A percentile compares a stretch with the other conserved stretches of the same genome.
phyloP scores from a whole-genome alignment of 2,888 invertebrate genomes.

The Seira musarum region DNA sequence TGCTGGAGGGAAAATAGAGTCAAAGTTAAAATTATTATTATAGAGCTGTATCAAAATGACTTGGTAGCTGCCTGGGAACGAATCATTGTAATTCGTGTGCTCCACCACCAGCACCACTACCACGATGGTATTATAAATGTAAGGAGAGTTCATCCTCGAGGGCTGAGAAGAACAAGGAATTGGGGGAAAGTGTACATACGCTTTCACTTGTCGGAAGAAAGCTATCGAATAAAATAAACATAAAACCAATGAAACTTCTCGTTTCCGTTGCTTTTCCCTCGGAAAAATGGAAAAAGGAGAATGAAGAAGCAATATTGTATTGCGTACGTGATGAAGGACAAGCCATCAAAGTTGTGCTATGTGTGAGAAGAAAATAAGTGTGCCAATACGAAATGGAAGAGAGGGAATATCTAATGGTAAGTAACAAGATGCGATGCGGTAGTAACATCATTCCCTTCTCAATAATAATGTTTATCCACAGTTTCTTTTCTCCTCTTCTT shows the following conservation, averaged over 20 bases:
- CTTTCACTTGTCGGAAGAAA: background rate
- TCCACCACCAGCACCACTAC: too few species aligned
- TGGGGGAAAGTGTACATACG: background rate
- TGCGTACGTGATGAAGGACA: constrained; percentile 44
- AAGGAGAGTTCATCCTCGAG: background rate
- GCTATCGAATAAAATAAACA: background rate
- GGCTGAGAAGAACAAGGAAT: background rate
- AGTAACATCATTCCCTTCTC: background rate
- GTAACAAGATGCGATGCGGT: constrained; percentile 28
- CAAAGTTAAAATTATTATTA: background rate
- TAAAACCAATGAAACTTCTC: background rate
- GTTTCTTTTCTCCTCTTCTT: background rate
- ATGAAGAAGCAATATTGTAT: constrained; percentile 27
- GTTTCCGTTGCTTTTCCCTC: background rate
- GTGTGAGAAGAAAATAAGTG: background rate
- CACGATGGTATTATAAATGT: constrained; percentile 1
- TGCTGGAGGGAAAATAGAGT: background rate
- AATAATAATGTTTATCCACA: background rate
- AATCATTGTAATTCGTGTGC: constrained; percentile 6
- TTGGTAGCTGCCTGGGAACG: background rate
- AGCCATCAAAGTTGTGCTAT: constrained; percentile 5
- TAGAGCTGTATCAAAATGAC: background rate
- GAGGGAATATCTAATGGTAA: constrained; percentile 20
- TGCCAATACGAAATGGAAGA: background rate
- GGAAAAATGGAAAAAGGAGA: background rate